Evolutionary conservation across 2,797 vertebrate species (phyloP), one percentile per base, ranked within the genome.

Genomic region (Steatocranus sp.): DNA sequence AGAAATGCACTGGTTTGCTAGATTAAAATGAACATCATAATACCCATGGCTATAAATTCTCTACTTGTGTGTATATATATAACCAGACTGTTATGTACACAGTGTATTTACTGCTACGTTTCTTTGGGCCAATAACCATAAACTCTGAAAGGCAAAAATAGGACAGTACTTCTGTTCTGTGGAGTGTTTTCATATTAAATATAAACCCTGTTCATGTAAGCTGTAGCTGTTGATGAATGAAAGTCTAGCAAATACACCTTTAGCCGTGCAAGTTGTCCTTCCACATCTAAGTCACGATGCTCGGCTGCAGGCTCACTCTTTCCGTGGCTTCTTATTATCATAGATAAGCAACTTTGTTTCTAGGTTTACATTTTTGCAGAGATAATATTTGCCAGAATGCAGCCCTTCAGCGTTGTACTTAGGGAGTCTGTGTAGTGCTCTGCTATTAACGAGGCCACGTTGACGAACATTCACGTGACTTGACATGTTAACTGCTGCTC

Each of bases 381-480:
- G 3, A 51, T 50, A 1, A 20, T 18, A 49, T 27, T 32, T 4
- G 0, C 2, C 8, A 5, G 7, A 8, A 10, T 25, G 54, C 20
- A 7, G 9, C 7, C 8, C 25, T 53, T 15, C n/a, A 2, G 0
- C 6, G 27, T 56, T 0, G 25, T 17, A 17, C 0, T 27, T 27
- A 0, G 5, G 53, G 25, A 27, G 25, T 27, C 5, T 2, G 51
- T 54, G 53, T 8, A 1, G 25, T 32, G 15, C 54, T 56, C 54
- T 58, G 54, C 54, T 48, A 1, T 50, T 75, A 92, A 92, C 14
- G 23, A 89, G 91, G 92, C 92, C 90, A 89, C 15, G 17, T 32
- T 36, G 78, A 75, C 27, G 34, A 76, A 61, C 6, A 73, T 82
- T 88, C 92, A 92, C 82, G 10, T 92, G 91, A 91, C 81, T 20